Conservation (phyloP, 2,797 vertebrate species). For the Orestias chungarensis region DNA sequence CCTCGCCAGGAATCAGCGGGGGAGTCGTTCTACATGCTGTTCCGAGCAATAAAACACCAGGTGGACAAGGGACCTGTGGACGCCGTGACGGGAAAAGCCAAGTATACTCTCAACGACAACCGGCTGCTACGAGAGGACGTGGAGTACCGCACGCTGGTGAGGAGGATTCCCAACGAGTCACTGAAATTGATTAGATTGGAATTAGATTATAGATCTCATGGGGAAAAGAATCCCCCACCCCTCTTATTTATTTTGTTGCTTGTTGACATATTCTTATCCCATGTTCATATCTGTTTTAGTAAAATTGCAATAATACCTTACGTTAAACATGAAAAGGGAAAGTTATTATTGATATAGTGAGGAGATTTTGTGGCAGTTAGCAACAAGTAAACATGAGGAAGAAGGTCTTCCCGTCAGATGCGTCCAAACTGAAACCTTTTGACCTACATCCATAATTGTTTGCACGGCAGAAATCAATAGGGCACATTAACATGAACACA, state of each 20-base stretch:
- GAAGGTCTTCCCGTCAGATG: neutral
- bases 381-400: too few species aligned
- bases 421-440: neutral
- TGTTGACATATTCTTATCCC: neutral
- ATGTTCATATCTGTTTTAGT: too few species aligned
- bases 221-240: too few species aligned
- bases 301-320: too few species aligned
- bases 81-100: constrained; percentile 95
- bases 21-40: constrained; percentile 96
- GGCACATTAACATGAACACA: too few species aligned
- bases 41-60: constrained; percentile 96
- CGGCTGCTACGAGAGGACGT: constrained; percentile 93
- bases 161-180: neutral
- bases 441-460: neutral
- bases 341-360: neutral
- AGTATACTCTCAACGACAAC: constrained; percentile 97
- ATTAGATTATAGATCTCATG: neutral
- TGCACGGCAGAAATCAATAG: neutral
- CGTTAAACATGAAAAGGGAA: too few species aligned
- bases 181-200: neutral
- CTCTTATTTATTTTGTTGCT: too few species aligned
- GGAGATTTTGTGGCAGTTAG: neutral
- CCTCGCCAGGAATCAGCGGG: constrained; percentile 89
- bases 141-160: constrained; percentile 93
- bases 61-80: constrained; percentile 98